phyloP scores from a whole-genome alignment of 2,888 invertebrate species.

The Uloborus plumipes region DNA sequence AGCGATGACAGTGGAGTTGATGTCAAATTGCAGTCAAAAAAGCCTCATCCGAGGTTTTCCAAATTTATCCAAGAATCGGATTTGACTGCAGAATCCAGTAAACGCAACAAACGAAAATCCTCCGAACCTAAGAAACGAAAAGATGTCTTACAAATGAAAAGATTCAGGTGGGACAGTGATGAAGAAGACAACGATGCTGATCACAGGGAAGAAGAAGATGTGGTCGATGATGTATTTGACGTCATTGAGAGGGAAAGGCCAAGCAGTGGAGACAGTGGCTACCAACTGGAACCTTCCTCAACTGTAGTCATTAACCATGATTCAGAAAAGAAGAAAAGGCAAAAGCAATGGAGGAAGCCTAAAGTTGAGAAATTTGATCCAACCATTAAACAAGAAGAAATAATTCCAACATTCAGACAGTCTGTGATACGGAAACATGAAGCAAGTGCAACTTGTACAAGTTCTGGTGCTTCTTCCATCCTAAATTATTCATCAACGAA shows the following conservation, averaged over 20 bases:
- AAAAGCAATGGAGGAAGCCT: constrained; percentile 31
- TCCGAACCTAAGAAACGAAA: constrained; percentile 75
- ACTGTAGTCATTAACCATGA: background rate
- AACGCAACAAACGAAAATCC: constrained; percentile 79
- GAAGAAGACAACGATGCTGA: constrained; percentile 69
- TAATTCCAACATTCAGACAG: constrained; percentile 38
- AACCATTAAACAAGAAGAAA: constrained; percentile 18
- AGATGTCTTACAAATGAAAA: constrained; percentile 69
- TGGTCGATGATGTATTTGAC: constrained; percentile 42
- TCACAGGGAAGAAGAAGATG: constrained; percentile 68
- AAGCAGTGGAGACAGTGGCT: constrained; percentile 56
- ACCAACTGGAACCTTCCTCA: constrained; percentile 15
- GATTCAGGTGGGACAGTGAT: constrained; percentile 74
- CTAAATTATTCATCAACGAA: constrained; percentile 22
- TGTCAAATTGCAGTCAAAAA: constrained; percentile 31
- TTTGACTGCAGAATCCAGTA: constrained; percentile 70
- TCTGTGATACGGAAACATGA: constrained; percentile 53
- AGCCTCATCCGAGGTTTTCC: constrained; percentile 5
- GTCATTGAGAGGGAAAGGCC: constrained; percentile 55
- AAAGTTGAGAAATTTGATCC: constrained; percentile 11
- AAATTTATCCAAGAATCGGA: background rate
- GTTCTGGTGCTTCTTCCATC: background rate
- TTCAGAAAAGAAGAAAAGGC: constrained; percentile 18
- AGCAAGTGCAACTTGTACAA: background rate
- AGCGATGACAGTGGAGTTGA: constrained; percentile 76